Conservation (phyloP, 2,113 vertebrate genomes). For the Cryptomyrus ogoouensis region DNA sequence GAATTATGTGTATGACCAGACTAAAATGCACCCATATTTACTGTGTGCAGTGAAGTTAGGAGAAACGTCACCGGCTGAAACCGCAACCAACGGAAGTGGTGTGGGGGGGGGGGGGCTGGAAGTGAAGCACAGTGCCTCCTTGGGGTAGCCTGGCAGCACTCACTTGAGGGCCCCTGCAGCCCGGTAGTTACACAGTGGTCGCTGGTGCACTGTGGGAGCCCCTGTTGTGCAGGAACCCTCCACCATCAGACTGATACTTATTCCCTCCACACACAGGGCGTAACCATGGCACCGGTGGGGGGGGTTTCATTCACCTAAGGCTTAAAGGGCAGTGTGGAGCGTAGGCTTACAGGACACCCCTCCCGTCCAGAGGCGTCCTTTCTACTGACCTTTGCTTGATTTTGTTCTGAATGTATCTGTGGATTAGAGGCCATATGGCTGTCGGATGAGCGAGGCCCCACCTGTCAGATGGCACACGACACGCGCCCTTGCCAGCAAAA, state of each 20-base stretch:
- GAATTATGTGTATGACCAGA: not conserved
- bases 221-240: not conserved
- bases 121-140: not conserved
- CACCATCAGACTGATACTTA: not conserved
- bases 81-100: not conserved
- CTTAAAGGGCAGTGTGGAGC: conserved; percentile 9
- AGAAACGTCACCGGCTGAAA: not conserved
- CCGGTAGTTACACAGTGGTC: not conserved
- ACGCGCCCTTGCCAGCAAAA: not conserved
- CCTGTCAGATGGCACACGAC: conserved; percentile 48
- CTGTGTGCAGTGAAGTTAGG: not conserved
- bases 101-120: not conserved
- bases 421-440: conserved; percentile 68
- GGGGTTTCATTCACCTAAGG: not conserved
- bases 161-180: not conserved
- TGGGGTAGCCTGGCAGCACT: not conserved
- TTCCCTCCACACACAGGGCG: not conserved
- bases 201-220: not conserved
- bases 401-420: conserved; percentile 55
- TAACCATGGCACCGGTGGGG: not conserved
- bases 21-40: not conserved
- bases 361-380: conserved; percentile 40
- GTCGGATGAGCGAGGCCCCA: conserved; percentile 59
- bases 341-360: not conserved
- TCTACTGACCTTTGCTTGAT: conserved; percentile 58